Conservation (phyloP, 2,888 invertebrate genomes). For the Serrognathus titanus region DNA sequence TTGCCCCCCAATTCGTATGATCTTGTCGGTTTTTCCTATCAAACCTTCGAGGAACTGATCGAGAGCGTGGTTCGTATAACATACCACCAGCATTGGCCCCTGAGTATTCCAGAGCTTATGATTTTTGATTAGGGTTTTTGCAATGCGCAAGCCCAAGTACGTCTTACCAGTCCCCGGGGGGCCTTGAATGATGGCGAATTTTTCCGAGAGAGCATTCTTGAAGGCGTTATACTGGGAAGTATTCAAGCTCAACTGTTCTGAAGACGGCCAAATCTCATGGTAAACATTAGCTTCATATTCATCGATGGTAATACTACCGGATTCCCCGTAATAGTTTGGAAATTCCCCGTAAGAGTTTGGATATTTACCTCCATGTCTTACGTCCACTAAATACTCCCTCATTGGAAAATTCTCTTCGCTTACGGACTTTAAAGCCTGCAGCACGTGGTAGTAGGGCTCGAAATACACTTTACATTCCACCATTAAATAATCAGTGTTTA, state of each 20-base stretch:
- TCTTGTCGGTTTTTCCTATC: conserved; percentile 54
- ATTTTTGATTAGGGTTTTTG: conserved; percentile 51
- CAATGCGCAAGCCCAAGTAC: conserved; percentile 69
- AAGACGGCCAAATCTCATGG: conserved; percentile 51
- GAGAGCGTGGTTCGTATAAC: conserved; percentile 81
- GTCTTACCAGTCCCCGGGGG: conserved; percentile 84
- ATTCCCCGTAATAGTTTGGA: conserved; percentile 15
- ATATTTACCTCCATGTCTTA: conserved; percentile 23
- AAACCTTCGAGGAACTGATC: conserved; percentile 79
- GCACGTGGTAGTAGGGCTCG: conserved; percentile 75
- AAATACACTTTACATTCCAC: conserved; percentile 77
- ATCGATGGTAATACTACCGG: conserved; percentile 1
- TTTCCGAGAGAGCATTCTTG: conserved; percentile 62
- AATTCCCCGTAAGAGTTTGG: conserved; percentile 16
- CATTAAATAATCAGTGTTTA: conserved; percentile 54
- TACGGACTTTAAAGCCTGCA: conserved; percentile 64
- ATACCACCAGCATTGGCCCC: conserved; percentile 68
- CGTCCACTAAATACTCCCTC: conserved; percentile 61
- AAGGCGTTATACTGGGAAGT: conserved; percentile 65
- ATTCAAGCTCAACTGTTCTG: conserved; percentile 56
- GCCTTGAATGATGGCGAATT: conserved; percentile 74
- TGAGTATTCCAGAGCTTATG: conserved; percentile 5
- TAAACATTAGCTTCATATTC: not conserved
- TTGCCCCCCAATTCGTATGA: conserved; percentile 68
- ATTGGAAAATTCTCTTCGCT: conserved; percentile 61